phyloP scores from a whole-genome alignment of 2,888 invertebrate genomes.

The Gerris lacustris region DNA sequence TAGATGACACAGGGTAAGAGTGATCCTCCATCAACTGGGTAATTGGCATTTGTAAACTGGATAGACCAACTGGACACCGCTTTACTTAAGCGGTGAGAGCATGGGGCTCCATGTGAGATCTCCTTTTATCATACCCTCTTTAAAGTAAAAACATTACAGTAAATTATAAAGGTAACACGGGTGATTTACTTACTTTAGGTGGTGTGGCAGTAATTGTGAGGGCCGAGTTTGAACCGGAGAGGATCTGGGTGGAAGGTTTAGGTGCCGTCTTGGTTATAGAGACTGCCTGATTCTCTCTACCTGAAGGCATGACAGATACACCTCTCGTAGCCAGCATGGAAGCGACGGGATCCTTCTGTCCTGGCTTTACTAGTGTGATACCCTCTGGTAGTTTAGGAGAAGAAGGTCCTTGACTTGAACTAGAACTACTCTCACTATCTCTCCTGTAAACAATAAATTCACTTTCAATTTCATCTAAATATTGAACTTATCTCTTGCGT shows the following conservation, averaged over 20 bases:
- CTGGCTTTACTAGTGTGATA: neutral
- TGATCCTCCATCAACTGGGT: too few species aligned
- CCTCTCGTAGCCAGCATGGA: slow-evolving; percentile 6
- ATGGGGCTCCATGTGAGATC: too few species aligned
- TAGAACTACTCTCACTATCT: slow-evolving; percentile 2
- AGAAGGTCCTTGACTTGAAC: neutral
- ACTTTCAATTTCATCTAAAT: too few species aligned
- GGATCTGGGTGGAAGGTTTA: neutral
- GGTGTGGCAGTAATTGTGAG: neutral
- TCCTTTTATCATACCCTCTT: too few species aligned
- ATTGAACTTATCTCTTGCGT: too few species aligned
- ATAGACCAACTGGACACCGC: too few species aligned
- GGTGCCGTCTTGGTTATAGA: neutral
- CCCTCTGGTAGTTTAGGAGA: slow-evolving; percentile 6
- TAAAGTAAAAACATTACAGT: too few species aligned
- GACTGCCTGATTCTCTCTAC: neutral
- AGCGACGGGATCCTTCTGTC: slow-evolving; percentile 1
- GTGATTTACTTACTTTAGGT: neutral
- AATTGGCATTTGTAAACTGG: too few species aligned
- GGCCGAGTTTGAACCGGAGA: neutral
- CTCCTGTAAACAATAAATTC: neutral
- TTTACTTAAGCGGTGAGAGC: too few species aligned
- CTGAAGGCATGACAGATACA: slow-evolving; percentile 2
- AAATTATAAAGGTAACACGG: too few species aligned
- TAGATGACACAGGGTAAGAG: too few species aligned